phyloP scores from a whole-genome alignment of 2,113 vertebrate genomes.

The Dipodomys merriami region DNA sequence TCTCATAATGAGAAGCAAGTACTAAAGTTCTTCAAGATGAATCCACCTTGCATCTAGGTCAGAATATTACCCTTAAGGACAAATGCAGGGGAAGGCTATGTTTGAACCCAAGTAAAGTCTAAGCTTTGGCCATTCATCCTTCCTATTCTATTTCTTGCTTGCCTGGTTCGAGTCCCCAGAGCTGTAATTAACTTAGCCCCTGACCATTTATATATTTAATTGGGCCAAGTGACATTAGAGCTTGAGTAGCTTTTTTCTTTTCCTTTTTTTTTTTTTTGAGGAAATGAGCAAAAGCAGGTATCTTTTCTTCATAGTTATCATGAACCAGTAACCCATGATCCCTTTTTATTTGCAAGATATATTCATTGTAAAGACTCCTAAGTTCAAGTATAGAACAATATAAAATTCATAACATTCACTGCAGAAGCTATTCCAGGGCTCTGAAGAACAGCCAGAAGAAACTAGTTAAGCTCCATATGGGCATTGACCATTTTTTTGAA shows the following conservation, averaged over 20 bases:
- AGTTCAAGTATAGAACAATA: neutral
- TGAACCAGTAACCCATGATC: slow-evolving; percentile 42
- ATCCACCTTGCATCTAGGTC: slow-evolving; percentile 51
- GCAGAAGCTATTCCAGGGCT: neutral
- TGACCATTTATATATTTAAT: slow-evolving; percentile 78
- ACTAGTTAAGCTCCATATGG: slow-evolving; percentile 3
- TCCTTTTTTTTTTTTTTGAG: slow-evolving; percentile 19
- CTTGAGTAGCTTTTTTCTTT: slow-evolving; percentile 46
- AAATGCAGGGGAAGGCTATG: slow-evolving; percentile 68
- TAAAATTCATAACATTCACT: neutral
- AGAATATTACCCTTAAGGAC: slow-evolving; percentile 47
- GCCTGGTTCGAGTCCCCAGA: slow-evolving; percentile 62
- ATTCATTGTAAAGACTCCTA: neutral
- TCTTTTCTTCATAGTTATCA: slow-evolving; percentile 62
- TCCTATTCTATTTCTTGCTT: slow-evolving; percentile 51
- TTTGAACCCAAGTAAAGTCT: slow-evolving; percentile 46
- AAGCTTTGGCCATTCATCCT: slow-evolving; percentile 60
- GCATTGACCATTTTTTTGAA: slow-evolving; percentile 3
- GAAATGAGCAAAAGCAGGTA: slow-evolving; percentile 63
- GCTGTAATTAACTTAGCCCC: slow-evolving; percentile 71
- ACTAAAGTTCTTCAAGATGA: slow-evolving; percentile 28
- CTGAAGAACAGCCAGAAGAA: slow-evolving; percentile 30
- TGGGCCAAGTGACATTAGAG: slow-evolving; percentile 74
- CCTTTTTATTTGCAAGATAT: neutral
- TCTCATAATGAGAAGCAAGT: slow-evolving; percentile 61